Percentiles rank a stretch among this genome's conserved stretches.
Conservation (phyloP, 1,140 invertebrate genomes). For the Tetragonula clypearis region DNA sequence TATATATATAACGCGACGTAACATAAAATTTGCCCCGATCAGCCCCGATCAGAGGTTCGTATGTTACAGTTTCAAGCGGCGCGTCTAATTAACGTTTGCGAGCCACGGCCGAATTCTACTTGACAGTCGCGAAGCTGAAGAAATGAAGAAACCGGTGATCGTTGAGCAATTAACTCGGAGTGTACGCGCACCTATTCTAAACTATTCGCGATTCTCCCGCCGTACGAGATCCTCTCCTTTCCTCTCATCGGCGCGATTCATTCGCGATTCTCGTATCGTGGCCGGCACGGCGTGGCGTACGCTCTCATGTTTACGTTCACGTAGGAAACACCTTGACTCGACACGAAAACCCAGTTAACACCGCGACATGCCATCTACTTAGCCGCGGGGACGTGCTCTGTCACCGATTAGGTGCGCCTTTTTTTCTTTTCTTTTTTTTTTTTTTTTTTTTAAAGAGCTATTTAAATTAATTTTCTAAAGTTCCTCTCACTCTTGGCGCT, state of each 20-base stretch:
- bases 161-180: constrained; percentile 2
- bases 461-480: no score
- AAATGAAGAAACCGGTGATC: background rate
- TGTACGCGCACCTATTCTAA: background rate
- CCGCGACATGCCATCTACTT: background rate
- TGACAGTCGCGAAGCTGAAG: background rate
- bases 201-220: constrained; percentile 11
- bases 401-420: background rate
- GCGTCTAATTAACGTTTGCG: background rate
- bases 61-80: no score
- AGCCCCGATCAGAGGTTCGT: background rate
- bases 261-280: constrained; percentile 24
- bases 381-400: background rate
- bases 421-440: background rate
- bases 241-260: constrained; percentile 2
- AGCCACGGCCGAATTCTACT: background rate
- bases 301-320: constrained; percentile 28
- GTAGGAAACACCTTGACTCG: constrained; percentile 42
- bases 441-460: background rate
- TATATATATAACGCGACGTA: no score
- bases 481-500: no score
- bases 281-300: background rate
- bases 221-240: background rate
- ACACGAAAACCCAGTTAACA: constrained; percentile 39
- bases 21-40: background rate